A percentile compares a stretch with the other conserved stretches of the same genome.
Conservation (phyloP, 2,797 vertebrate genomes). For the Coreius guichenoti region DNA sequence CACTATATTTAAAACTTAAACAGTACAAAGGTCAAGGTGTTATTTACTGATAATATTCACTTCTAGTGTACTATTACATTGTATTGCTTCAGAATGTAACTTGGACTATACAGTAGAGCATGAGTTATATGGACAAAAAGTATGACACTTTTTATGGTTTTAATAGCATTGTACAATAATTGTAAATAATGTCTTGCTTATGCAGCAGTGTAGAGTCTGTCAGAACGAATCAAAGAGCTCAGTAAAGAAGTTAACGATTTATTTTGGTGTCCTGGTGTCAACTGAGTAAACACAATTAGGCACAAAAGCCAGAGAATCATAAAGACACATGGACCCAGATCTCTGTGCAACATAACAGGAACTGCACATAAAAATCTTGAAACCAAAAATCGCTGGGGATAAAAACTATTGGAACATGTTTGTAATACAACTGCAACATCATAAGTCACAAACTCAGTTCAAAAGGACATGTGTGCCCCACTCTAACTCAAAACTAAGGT, state of each 20-base stretch:
- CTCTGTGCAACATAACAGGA: constrained; percentile 13
- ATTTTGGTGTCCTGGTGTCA: constrained; percentile 25
- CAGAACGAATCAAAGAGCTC: neutral
- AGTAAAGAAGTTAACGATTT: neutral
- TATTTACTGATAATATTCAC: no score
- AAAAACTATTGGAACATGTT: neutral
- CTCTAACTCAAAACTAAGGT: constrained; percentile 12
- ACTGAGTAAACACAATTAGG: constrained; percentile 8
- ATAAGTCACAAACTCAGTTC: constrained; percentile 17
- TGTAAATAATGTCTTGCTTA: neutral
- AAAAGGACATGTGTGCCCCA: constrained; percentile 42
- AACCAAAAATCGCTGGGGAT: constrained; percentile 6
- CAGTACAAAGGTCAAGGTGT: no score
- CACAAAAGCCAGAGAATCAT: constrained; percentile 21
- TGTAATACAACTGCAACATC: constrained; percentile 22
- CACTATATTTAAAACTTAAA: neutral
- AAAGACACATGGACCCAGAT: neutral
- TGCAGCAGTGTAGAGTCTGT: neutral
- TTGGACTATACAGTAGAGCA: neutral
- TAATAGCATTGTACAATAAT: neutral
- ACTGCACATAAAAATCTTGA: constrained; percentile 11
- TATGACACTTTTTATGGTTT: neutral
- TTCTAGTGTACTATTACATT: neutral
- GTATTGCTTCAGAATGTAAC: neutral
- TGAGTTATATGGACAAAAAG: neutral